Evolutionary conservation across 2,888 invertebrate genomes (phyloP), one percentile per base, ranked within the genome.

Genomic region (Pristionchus exspectatus): DNA sequence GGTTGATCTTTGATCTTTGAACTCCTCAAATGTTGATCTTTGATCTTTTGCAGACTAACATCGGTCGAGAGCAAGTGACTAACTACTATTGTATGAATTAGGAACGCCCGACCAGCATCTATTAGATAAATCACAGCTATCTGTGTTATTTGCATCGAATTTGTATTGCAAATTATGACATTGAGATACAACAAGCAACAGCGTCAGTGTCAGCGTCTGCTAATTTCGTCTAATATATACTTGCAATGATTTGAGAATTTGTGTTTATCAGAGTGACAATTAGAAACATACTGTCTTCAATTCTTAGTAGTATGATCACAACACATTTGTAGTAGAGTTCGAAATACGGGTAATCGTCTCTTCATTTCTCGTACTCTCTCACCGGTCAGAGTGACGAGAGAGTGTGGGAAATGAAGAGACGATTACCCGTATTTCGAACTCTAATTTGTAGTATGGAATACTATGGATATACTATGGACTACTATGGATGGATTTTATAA

Each of bases 101-200:
- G 50, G 12, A 81, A 18, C n/a, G 63, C 63, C 38, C 50, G 81
- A 81, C 50, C 27, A 10, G 24, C n/a, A 50, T 30, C 81, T 27
- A 54, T 81, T 81, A 50, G 50, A 81, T 81, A 81, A 81, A 81
- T 81, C 44, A 44, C 50, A 50, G 50, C 50, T 24, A 81, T 81
- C 44, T 50, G 44, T 50, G 44, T 50, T 50, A 50, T 10, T 12
- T 12, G 44, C 12, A 12, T 50, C 10, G 44, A 7, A 50, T 50
- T 50, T 50, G 44, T 50, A 50, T 50, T 44, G 74, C 74, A 21
- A 3, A 1, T 38, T 7, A 30, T 74, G 74, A 30, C 18, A 24
- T 59, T 21, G 18, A 59, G 3, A 59, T 14, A 24, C 21, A 18
- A 0, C 59, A 59, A 7, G 44, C 44, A 24, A 59, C 24, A 21